Conservation (phyloP, 2,113 vertebrate genomes). For the Neodon shergylaensis region DNA sequence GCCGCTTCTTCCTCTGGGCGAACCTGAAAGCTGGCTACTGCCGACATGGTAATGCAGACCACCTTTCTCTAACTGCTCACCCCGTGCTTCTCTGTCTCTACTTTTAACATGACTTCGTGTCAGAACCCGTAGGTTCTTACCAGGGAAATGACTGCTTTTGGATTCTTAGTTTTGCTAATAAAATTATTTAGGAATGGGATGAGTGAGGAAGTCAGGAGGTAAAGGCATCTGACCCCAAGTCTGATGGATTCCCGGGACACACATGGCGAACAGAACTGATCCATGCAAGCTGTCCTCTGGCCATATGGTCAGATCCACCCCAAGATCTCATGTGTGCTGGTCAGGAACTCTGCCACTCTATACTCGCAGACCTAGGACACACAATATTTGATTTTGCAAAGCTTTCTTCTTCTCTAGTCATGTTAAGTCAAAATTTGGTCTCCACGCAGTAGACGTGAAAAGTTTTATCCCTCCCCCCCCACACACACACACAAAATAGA, state of each 20-base stretch:
- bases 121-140: background rate
- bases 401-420: background rate
- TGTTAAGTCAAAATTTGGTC: background rate
- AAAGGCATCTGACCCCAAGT: background rate
- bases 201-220: background rate
- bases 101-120: background rate
- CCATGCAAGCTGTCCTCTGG: background rate
- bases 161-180: background rate
- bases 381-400: background rate
- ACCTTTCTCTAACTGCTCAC: background rate
- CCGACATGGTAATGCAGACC: fast-evolving
- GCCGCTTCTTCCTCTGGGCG: background rate
- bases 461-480: background rate
- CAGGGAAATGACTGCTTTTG: background rate
- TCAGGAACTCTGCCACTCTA: background rate
- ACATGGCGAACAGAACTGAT: background rate
- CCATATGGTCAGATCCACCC: background rate
- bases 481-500: background rate
- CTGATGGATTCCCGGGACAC: background rate
- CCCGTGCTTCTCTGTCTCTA: too few species aligned
- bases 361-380: background rate
- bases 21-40: background rate
- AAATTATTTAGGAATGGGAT: background rate
- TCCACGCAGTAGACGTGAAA: background rate
- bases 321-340: too few species aligned